Conservation (phyloP, 2,888 invertebrate genomes). For the Ichneumon xanthorius region DNA sequence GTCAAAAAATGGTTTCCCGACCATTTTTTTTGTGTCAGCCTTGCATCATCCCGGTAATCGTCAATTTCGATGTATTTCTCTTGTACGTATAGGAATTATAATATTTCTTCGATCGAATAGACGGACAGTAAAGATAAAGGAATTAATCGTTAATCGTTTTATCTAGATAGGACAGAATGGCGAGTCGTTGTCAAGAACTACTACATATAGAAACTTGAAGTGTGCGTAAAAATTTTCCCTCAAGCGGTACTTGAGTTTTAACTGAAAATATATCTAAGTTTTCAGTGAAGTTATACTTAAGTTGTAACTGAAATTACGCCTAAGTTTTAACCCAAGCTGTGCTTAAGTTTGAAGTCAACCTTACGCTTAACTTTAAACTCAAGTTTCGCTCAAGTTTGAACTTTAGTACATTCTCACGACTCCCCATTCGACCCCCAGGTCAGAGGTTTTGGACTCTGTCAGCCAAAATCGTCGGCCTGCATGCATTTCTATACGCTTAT, state of each 20-base stretch:
- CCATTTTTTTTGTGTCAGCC: constrained; percentile 33
- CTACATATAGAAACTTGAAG: background rate
- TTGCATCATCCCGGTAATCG: constrained; percentile 26
- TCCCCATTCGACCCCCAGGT: background rate
- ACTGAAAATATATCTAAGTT: background rate
- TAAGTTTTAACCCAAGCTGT: background rate
- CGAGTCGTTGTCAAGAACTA: background rate
- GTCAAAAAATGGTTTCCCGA: constrained; percentile 21
- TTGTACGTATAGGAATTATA: constrained; percentile 20
- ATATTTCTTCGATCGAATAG: constrained; percentile 10
- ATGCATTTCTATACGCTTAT: constrained; percentile 4
- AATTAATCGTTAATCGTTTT: background rate
- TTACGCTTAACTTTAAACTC: background rate
- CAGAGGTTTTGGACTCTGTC: background rate
- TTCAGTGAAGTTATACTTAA: background rate
- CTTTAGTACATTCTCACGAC: background rate
- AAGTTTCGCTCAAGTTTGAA: background rate
- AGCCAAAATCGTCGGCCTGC: background rate
- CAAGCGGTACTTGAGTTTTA: background rate
- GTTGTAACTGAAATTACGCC: background rate
- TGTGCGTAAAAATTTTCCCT: background rate
- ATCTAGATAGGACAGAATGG: background rate
- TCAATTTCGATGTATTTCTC: constrained; percentile 59
- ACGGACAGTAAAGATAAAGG: background rate
- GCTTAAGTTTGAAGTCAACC: background rate